A percentile compares a stretch with the other conserved stretches of the same genome.
Conservation (phyloP, 2,888 invertebrate genomes). For the Eupithecia subumbrata region DNA sequence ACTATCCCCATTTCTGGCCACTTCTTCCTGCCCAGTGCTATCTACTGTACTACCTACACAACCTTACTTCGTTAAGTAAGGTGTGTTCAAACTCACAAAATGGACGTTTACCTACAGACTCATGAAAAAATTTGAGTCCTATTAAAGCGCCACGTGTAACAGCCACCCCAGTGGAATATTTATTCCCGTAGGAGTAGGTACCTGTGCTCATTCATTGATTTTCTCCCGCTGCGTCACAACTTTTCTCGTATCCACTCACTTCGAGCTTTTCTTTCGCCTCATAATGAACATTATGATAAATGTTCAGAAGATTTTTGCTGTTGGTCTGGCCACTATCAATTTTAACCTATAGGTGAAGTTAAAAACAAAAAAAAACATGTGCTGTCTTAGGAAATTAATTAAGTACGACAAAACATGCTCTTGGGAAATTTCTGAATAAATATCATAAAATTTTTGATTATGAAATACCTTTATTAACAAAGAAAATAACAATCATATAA, state of each 20-base stretch:
- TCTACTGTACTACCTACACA: background rate
- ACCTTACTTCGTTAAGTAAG: background rate
- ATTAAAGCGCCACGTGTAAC: constrained; percentile 72
- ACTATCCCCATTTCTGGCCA: background rate
- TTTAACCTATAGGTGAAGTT: background rate
- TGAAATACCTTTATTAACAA: too few species aligned
- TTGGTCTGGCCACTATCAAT: background rate
- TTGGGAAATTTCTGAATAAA: background rate
- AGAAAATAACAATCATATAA: too few species aligned
- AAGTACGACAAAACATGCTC: background rate
- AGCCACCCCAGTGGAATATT: constrained; percentile 63
- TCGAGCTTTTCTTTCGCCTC: background rate
- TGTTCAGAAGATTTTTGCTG: too few species aligned
- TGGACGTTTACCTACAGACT: background rate
- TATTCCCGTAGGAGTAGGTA: constrained; percentile 76
- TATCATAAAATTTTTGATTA: background rate
- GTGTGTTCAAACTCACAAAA: background rate
- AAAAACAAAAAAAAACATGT: background rate
- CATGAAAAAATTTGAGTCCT: constrained; percentile 60
- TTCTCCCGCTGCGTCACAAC: constrained; percentile 47
- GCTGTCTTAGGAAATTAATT: background rate
- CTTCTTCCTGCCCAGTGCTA: background rate
- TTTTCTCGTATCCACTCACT: constrained; percentile 39
- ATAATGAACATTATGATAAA: background rate
- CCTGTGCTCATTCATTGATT: constrained; percentile 77